Conservation (phyloP, 2,797 vertebrate species). For the Brachyrhaphis roseni region DNA sequence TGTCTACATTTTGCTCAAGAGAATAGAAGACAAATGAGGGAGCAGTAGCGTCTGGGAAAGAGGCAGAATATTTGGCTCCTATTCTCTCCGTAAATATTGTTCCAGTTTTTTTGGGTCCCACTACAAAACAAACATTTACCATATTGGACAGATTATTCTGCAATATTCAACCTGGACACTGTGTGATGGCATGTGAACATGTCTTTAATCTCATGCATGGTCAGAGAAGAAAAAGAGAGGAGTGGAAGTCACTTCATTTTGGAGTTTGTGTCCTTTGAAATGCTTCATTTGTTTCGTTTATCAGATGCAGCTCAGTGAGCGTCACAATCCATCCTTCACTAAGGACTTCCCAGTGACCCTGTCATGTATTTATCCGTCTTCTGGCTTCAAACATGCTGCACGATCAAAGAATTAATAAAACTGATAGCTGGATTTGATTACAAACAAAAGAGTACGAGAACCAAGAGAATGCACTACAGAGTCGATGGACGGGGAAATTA, state of each 20-base stretch:
- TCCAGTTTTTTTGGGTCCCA: conserved; percentile 77
- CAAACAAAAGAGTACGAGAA: conserved; percentile 7
- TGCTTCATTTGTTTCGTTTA: conserved; percentile 73
- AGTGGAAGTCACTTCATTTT: conserved; percentile 63
- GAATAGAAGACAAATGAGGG: conserved; percentile 77
- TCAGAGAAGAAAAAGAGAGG: conserved; percentile 56
- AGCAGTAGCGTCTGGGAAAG: conserved; percentile 77
- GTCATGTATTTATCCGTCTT: conserved; percentile 11
- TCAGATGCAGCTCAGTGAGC: conserved; percentile 71
- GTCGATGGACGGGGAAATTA: conserved; percentile 25
- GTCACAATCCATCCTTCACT: conserved; percentile 56
- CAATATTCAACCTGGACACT: conserved; percentile 76
- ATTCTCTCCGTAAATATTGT: conserved; percentile 82
- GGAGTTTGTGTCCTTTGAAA: conserved; percentile 79
- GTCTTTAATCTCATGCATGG: conserved; percentile 73
- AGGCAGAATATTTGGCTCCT: conserved; percentile 72
- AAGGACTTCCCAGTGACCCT: conserved; percentile 54
- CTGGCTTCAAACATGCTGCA: conserved; percentile 9
- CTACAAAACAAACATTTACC: conserved; percentile 80
- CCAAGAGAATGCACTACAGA: conserved; percentile 23
- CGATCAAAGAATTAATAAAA: conserved; percentile 13
- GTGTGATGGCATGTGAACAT: conserved; percentile 82
- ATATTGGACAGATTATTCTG: conserved; percentile 82
- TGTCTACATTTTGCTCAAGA: conserved; percentile 62
- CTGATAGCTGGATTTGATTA: background rate